These are phyloP conservation scores for Styela clava DNA, from an alignment of 23 tunicate genomes.

Conservation along the genomic window DNA sequence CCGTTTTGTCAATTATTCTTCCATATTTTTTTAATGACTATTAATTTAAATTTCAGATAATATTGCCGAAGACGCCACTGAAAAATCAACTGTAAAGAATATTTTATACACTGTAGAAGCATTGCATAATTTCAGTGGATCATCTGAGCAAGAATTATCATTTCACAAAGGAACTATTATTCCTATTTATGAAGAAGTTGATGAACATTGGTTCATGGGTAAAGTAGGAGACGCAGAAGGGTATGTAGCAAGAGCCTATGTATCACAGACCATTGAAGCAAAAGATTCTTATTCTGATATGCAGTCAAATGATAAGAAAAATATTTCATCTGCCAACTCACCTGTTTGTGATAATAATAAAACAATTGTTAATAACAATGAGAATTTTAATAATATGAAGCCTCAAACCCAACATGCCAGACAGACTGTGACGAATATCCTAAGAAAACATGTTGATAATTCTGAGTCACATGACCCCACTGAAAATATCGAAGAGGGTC, in stretches of 20 bases:
- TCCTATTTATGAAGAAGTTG: constrained; percentile 23
- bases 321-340: not conserved
- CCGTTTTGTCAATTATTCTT: too few species aligned
- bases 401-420: not conserved
- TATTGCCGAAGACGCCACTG: not conserved
- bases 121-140: constrained; percentile 25
- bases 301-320: not conserved
- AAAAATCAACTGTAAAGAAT: not conserved
- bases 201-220: constrained; percentile 68
- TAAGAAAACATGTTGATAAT: not conserved
- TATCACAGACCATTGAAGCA: not conserved
- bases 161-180: constrained; percentile 42
- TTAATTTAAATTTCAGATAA: constrained; percentile 10
- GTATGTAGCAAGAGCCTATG: constrained; percentile 41
- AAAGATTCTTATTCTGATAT: not conserved
- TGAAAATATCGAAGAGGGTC: not conserved
- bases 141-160: constrained; percentile 43
- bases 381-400: not conserved
- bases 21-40: too few species aligned
- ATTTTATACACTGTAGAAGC: constrained; percentile 31
- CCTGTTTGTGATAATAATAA: not conserved
- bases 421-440: not conserved
- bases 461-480: not conserved
- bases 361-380: constrained; percentile 10
- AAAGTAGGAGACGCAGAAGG: constrained; percentile 33